Evolutionary conservation across 2,113 vertebrate species (phyloP).

Genomic region (Daubentonia madagascariensis): DNA sequence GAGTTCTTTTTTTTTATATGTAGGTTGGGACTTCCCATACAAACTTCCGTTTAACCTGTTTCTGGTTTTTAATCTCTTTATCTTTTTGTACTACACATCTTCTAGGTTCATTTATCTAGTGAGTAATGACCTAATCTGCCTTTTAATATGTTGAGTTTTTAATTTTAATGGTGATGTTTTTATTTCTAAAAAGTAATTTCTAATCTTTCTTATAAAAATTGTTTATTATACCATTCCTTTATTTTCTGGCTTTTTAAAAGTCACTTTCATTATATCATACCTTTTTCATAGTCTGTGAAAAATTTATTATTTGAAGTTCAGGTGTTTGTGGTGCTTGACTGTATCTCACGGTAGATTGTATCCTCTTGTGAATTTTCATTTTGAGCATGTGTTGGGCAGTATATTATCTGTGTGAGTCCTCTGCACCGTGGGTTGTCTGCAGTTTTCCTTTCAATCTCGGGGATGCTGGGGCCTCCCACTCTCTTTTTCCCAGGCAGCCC

Average conservation of each 20-base stretch:
- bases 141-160: background rate
- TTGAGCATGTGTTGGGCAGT: background rate
- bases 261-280: background rate
- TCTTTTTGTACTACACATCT: background rate
- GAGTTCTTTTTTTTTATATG: background rate
- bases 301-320: background rate
- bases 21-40: background rate
- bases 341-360: background rate
- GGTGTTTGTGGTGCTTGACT: background rate
- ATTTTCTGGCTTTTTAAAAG: background rate
- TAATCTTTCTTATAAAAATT: background rate
- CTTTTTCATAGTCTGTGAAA: background rate
- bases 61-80: background rate
- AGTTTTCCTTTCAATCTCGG: background rate
- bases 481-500: background rate
- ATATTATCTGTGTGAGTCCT: background rate
- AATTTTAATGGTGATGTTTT: background rate
- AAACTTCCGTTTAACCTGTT: background rate
- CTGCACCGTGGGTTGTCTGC: background rate
- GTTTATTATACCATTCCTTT: background rate
- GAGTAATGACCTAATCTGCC: background rate
- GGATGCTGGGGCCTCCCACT: rapidly evolving
- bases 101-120: background rate
- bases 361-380: background rate
- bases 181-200: background rate